Evolutionary conservation across 2,113 vertebrate genomes (phyloP).

Genomic region (Ciconia maguari): DNA sequence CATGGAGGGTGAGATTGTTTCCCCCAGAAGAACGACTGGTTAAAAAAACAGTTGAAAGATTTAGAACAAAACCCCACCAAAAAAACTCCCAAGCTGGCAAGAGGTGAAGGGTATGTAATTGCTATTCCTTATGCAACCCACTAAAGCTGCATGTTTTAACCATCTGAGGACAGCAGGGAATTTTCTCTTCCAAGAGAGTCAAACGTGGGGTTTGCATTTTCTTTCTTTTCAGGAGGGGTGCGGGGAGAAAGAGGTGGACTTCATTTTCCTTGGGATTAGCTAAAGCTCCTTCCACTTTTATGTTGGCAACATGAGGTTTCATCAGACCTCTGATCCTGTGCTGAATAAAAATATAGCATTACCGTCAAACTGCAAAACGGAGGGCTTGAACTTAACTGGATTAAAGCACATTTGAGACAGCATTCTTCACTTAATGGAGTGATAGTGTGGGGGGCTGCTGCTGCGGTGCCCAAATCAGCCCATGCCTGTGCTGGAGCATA

Average conservation of each 20-base stretch:
- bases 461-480: background rate
- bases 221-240: slow-evolving; percentile 1
- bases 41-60: background rate
- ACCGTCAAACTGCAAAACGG: background rate
- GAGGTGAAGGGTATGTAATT: slow-evolving; percentile 45
- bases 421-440: background rate
- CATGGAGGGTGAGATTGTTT: background rate
- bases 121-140: slow-evolving; percentile 47
- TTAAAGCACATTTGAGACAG: background rate
- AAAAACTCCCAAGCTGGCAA: background rate
- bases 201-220: slow-evolving; percentile 32
- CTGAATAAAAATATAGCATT: slow-evolving; percentile 62
- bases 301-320: slow-evolving; percentile 59
- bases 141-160: slow-evolving; percentile 39
- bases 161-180: slow-evolving; percentile 51
- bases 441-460: background rate
- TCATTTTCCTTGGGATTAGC: slow-evolving; percentile 69
- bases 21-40: background rate
- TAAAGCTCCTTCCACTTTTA: slow-evolving; percentile 67
- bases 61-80: background rate
- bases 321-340: slow-evolving; percentile 47
- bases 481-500: fast-evolving
- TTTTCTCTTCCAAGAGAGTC: slow-evolving; percentile 26
- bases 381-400: slow-evolving; percentile 66
- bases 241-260: slow-evolving; percentile 18